Evolutionary conservation across 1,140 invertebrate genomes (phyloP).

Genomic region (Aporrectodea caliginosa): DNA sequence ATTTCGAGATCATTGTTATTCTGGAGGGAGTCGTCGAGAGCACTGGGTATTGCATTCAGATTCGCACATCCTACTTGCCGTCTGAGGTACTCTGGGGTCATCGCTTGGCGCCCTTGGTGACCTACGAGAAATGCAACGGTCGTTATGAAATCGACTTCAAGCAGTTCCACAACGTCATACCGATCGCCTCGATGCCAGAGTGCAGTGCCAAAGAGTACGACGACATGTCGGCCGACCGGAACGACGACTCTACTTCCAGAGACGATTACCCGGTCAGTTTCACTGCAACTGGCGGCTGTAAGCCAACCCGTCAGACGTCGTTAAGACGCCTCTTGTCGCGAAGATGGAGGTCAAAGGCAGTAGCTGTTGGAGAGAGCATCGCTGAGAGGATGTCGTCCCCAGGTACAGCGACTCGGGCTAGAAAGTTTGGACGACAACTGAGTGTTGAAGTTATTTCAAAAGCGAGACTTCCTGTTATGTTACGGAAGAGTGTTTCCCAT

Average conservation of each 20-base stretch:
- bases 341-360: too few relatives aligned
- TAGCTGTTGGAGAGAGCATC: too few relatives aligned
- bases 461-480: too few relatives aligned
- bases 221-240: background rate
- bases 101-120: slow-evolving; percentile 63
- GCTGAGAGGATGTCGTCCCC: too few relatives aligned
- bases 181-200: slow-evolving; percentile 21
- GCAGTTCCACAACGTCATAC: slow-evolving; percentile 78
- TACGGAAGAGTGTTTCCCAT: too few relatives aligned
- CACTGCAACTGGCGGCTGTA: too few relatives aligned
- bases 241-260: background rate
- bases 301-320: too few relatives aligned
- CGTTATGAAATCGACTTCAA: slow-evolving; percentile 88
- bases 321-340: too few relatives aligned
- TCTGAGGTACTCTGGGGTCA: slow-evolving; percentile 53
- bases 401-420: too few relatives aligned
- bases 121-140: slow-evolving; percentile 80
- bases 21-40: slow-evolving; percentile 68
- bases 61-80: slow-evolving; percentile 60
- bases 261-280: background rate
- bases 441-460: too few relatives aligned
- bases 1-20: slow-evolving; percentile 71
- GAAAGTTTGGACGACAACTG: too few relatives aligned
- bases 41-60: slow-evolving; percentile 62
- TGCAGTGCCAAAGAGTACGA: slow-evolving; percentile 23